Conservation (phyloP, 2,113 vertebrate genomes). For the Hydropotes inermis region DNA sequence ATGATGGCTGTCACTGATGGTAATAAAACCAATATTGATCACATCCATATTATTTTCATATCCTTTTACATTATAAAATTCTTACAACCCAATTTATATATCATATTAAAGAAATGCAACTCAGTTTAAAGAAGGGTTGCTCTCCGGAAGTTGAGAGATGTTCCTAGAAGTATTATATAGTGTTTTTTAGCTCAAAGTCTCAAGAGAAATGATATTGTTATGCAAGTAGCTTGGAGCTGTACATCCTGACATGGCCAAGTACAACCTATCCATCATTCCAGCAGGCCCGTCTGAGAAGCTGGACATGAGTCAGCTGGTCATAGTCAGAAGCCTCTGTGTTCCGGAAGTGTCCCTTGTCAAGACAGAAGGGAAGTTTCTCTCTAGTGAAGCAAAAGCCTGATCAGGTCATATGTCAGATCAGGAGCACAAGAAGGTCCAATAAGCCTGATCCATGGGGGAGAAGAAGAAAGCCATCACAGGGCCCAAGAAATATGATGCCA, state of each 20-base stretch:
- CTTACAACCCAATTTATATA: neutral
- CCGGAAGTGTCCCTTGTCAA: neutral
- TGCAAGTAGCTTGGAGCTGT: neutral
- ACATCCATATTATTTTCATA: neutral
- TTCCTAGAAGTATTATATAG: neutral
- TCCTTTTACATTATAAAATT: neutral
- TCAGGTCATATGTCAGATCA: neutral
- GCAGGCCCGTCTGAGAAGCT: neutral
- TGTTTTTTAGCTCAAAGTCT: neutral
- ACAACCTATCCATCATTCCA: fast-evolving
- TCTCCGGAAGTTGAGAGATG: neutral
- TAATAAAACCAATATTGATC: neutral
- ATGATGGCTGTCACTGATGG: neutral
- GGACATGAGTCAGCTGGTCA: neutral
- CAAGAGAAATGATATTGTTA: neutral
- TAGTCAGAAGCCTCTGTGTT: neutral
- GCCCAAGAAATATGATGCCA: neutral
- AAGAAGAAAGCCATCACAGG: neutral
- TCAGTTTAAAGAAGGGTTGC: neutral
- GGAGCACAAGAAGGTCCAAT: neutral
- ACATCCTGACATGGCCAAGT: neutral
- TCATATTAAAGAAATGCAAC: neutral
- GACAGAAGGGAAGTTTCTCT: neutral
- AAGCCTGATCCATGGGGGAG: neutral
- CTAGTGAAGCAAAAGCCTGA: neutral